phyloP scores from a whole-genome alignment of 2,888 invertebrate genomes.

The Anarsia innoxiella region DNA sequence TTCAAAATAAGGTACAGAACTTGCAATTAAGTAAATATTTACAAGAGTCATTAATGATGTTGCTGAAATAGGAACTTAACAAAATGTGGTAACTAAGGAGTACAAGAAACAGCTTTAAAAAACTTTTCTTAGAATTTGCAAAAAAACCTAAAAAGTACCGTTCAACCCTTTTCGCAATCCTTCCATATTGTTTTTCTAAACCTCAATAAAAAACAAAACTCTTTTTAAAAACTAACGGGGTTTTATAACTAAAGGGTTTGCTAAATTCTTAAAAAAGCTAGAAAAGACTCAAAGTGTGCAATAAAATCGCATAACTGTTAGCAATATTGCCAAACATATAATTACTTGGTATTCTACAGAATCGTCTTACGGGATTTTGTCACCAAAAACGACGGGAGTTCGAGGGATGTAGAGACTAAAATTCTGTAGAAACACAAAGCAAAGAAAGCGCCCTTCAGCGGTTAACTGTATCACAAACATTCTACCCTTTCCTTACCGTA shows the following conservation, averaged over 20 bases:
- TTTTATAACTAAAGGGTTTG: slow-evolving; percentile 43
- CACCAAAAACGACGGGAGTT: too few species aligned
- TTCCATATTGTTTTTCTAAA: slow-evolving; percentile 34
- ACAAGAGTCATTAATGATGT: too few species aligned
- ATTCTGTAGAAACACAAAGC: too few species aligned
- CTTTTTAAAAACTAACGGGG: slow-evolving; percentile 29
- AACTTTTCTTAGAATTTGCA: slow-evolving; percentile 10
- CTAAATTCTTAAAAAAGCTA: slow-evolving; percentile 26
- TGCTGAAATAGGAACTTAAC: too few species aligned
- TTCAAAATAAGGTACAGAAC: too few species aligned
- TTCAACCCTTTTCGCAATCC: slow-evolving; percentile 49
- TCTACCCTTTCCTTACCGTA: slow-evolving; percentile 64
- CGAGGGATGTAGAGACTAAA: too few species aligned
- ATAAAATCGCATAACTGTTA: slow-evolving; percentile 48
- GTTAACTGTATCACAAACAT: slow-evolving; percentile 22
- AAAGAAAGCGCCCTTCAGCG: slow-evolving; percentile 2
- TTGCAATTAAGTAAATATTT: too few species aligned
- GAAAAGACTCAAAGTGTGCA: slow-evolving; percentile 34
- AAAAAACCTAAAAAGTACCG: slow-evolving; percentile 15
- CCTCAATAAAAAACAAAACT: slow-evolving; percentile 26
- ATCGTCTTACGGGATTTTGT: neutral
- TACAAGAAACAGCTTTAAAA: slow-evolving; percentile 1
- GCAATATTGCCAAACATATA: slow-evolving; percentile 41
- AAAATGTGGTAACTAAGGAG: too few species aligned
- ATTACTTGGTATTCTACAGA: too few species aligned